phyloP scores from a whole-genome alignment of 2,797 vertebrate genomes.

The Spheniscus humboldti region DNA sequence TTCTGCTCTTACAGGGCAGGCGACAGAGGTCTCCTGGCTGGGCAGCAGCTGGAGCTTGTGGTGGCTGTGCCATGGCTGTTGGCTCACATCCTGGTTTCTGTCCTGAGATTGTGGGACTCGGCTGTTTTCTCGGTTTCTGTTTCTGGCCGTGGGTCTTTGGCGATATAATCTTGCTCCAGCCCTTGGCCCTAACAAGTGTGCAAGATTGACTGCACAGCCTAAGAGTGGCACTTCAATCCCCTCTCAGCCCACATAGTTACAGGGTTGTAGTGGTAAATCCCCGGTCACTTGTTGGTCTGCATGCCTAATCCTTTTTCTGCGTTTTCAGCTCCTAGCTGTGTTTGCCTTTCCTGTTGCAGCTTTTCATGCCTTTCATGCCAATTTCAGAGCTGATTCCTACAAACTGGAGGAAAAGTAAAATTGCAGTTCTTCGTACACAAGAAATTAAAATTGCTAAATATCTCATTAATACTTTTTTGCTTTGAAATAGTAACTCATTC shows the following conservation, averaged over 20 bases:
- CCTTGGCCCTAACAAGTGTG: background rate
- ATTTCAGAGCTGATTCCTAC: background rate
- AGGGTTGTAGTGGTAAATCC: background rate
- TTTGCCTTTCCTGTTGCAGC: background rate
- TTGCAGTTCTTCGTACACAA: background rate
- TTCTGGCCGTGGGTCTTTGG: fast-evolving
- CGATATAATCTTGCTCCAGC: background rate
- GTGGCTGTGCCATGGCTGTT: background rate
- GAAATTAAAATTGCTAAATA: background rate
- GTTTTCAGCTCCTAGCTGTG: background rate
- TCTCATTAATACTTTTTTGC: background rate
- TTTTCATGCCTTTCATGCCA: background rate
- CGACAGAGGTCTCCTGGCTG: background rate
- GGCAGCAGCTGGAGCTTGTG: background rate
- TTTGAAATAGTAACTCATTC: background rate
- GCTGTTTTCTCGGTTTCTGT: background rate
- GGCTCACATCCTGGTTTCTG: background rate
- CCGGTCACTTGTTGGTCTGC: background rate
- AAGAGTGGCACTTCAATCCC: background rate
- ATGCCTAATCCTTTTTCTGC: background rate
- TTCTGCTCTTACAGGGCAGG: background rate
- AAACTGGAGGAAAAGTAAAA: background rate
- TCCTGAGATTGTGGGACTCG: background rate
- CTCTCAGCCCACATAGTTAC: background rate
- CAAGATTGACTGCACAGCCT: background rate